Percentiles rank a stretch among this genome's conserved stretches.
Evolutionary conservation across 2,113 vertebrate genomes (phyloP).

Genomic region (Cettia cetti): DNA sequence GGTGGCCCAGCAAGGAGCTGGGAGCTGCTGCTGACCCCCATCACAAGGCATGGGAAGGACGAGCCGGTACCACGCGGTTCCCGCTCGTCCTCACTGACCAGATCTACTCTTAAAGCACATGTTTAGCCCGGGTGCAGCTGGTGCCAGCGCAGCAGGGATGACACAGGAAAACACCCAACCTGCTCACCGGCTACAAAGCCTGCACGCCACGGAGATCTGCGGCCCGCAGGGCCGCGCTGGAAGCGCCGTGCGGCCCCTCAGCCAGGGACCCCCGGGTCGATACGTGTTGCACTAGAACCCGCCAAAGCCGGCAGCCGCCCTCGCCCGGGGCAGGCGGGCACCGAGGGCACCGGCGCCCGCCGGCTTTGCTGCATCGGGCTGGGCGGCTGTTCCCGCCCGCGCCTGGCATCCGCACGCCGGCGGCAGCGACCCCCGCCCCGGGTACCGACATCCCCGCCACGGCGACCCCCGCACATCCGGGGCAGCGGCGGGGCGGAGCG

Average conservation of each 20-base stretch:
- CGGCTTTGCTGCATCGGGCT: too few relatives aligned
- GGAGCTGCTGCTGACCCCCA: not conserved
- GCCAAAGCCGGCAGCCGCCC: not conserved
- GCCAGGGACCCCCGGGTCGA: not conserved
- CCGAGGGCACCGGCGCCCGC: too few relatives aligned
- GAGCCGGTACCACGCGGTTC: fast-evolving
- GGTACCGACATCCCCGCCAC: too few relatives aligned
- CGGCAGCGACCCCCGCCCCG: too few relatives aligned
- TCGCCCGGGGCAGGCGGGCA: not conserved
- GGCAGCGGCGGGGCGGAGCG: too few relatives aligned
- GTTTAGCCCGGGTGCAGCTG: not conserved
- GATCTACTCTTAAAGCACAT: fast-evolving
- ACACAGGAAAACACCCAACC: not conserved
- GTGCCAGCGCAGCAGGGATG: not conserved
- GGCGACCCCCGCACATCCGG: too few relatives aligned
- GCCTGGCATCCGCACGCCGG: not conserved
- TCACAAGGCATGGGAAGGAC: fast-evolving
- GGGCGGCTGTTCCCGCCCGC: not conserved
- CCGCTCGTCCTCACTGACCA: fast-evolving
- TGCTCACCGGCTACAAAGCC: not conserved
- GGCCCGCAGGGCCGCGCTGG: not conserved
- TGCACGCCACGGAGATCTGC: fast-evolving
- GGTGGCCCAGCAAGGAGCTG: not conserved
- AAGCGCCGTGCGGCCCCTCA: not conserved
- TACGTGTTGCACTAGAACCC: not conserved